Evolutionary conservation across 2,797 vertebrate genomes (phyloP).

Genomic region (Spatula versicolor): DNA sequence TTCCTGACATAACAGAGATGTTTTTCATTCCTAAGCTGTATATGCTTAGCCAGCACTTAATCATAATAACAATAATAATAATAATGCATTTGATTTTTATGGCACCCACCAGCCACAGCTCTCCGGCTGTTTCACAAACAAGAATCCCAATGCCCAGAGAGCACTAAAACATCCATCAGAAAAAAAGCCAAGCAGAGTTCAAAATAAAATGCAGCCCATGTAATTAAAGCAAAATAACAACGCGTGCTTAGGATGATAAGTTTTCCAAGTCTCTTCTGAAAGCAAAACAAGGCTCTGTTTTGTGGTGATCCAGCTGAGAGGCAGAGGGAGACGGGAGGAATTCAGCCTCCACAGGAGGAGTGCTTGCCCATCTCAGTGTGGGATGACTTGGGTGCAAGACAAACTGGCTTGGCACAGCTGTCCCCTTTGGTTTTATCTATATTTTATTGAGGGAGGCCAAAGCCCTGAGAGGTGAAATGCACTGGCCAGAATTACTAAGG

Average conservation of each 20-base stretch:
- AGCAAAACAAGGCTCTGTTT: not conserved
- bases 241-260: not conserved
- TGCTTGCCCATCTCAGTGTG: not conserved
- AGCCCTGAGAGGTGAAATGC: not conserved
- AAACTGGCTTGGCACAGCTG: rapidly evolving
- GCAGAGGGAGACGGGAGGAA: not conserved
- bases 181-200: slow-evolving; percentile 5
- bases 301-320: not conserved
- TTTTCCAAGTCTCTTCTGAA: not conserved
- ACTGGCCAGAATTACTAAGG: not conserved
- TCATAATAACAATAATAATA: slow-evolving; percentile 28
- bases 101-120: slow-evolving; percentile 1
- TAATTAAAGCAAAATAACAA: slow-evolving; percentile 4
- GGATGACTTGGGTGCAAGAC: not conserved
- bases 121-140: slow-evolving; percentile 47
- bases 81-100: slow-evolving; percentile 43
- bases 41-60: slow-evolving; percentile 47
- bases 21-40: slow-evolving; percentile 49
- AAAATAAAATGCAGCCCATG: not conserved
- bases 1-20: slow-evolving; percentile 60
- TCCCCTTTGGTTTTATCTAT: not conserved
- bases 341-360: not conserved
- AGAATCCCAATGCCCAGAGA: slow-evolving; percentile 12
- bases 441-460: not conserved
- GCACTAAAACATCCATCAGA: slow-evolving; percentile 20